Evolutionary conservation across 37 sponge, comb jelly and placozoan genomes (phyloP), one percentile per base, ranked within the genome.

Genomic region (Spongia lamella): DNA sequence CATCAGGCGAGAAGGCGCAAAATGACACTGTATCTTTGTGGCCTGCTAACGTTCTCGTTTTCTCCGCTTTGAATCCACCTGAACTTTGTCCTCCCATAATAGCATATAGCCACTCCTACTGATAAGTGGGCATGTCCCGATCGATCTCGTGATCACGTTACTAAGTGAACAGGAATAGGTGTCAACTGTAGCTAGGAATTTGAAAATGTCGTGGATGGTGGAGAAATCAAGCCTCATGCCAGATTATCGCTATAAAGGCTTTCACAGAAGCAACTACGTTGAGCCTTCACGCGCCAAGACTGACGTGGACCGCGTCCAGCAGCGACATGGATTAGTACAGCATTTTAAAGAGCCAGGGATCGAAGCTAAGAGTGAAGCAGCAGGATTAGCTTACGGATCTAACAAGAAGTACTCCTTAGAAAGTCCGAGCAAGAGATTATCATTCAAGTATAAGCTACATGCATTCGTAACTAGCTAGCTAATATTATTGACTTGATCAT

Each of bases 1-100:
- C 82, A 58, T 92, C 84, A 6, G 88, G 85, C 20, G 84, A 82
- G 65, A 88, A 92, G 21, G 82, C 55, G 35, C 79, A 73, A 70
- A 70, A 77, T 0, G 75, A 71, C 25, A 92, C 85, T 3, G 74
- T 62, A 35, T 84, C 93, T 53, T 52, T 68, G 69, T 92, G 93
- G 14, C 76, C 86, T 7, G 47, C 54, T n/a, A 92, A 67, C 6
- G 84, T 76, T 14, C 60, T 64, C 11, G 47, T 56, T 15, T 63
- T 76, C 0, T 76, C 78, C 31, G 83, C 90, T 27, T 69, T 64
- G 73, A 72, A 81, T 3, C 26, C 56, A 27, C 37, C 1, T 0
- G 70, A 60, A 19, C 39, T 62, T 33, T 61, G 61, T 37, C 78
- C 71, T 54, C 77, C 72, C 78, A 76, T 71, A 26, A n/a, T n/a